Evolutionary conservation across 2,797 vertebrate genomes (phyloP), one percentile per base, ranked within the genome.

Genomic region (Centropyge bicolor): DNA sequence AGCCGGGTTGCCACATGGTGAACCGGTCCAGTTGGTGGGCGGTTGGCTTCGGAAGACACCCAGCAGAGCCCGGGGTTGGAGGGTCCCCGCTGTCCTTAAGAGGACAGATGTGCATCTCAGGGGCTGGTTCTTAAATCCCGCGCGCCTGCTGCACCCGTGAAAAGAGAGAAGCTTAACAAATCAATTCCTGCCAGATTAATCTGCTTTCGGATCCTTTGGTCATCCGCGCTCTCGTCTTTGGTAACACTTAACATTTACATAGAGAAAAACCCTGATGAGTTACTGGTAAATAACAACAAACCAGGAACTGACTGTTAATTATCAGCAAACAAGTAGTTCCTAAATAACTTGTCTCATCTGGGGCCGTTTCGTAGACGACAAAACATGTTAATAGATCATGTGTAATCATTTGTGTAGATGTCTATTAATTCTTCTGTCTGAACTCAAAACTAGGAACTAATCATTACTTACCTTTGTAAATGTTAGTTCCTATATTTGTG

Each of bases 101-200:
- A 81, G 74, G 66, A 86, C 81, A 91, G 90, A 93, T 91, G 89
- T 85, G 78, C 83, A 82, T 93, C 91, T 91, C 79, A 22, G 84
- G 57, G 88, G 79, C 75, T 83, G 40, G 31, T 79, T 70, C 78
- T 76, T 85, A 94, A 94, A 93, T 94, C 94, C 93, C 89, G 86
- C 93, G 94, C 85, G 86, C 92, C 88, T 88, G 83, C 85, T 54
- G 85, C 86, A 82, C 68, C 88, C 68, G 61, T 85, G 77, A 93
- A 90, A 87, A 87, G 80, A 70, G 86, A 91, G 90, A 92, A 93
- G 93, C 93, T 95, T 93, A 94, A 92, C 86, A 89, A 94, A 94
- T 93, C 89, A 91, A 90, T 95, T 94, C 88, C 83, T 73, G 72
- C 73, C 83, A 78, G 84, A 91, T 92, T 93, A 93, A 94, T 93